These are phyloP conservation scores for Mesocricetus auratus DNA, from an alignment of 2,113 vertebrate species.

Conservation along the genomic window DNA sequence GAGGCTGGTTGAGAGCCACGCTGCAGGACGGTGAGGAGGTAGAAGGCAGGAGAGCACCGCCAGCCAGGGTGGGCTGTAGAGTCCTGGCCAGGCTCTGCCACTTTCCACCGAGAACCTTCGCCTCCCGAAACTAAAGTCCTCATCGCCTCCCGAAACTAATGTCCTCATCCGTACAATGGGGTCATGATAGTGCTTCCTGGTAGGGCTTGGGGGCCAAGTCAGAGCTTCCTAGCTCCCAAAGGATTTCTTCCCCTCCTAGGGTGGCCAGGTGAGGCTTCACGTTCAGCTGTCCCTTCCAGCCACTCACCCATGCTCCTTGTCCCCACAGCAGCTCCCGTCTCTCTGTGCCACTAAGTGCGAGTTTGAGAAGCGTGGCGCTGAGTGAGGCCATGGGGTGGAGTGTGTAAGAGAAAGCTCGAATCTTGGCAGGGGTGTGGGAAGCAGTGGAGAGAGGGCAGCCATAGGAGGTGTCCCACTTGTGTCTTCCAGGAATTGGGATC, in stretches of 20 bases:
- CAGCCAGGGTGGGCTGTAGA: neutral
- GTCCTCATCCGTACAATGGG: neutral
- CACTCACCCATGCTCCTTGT: neutral
- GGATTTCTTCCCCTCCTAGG: neutral
- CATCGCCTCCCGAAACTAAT: neutral
- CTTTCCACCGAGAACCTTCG: neutral
- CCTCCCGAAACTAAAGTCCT: neutral
- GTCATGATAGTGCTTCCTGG: neutral
- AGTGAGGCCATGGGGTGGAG: neutral
- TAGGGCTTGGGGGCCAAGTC: neutral
- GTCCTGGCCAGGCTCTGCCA: neutral
- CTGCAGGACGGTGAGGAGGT: neutral
- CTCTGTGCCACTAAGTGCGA: neutral
- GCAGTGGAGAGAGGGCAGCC: neutral
- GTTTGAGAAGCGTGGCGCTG: neutral
- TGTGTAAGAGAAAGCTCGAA: fast-evolving
- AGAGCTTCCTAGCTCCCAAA: neutral
- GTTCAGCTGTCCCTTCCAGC: neutral
- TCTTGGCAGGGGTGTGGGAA: neutral
- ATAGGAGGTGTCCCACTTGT: neutral
- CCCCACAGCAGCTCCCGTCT: neutral
- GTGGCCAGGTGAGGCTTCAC: neutral
- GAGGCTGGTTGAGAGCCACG: neutral
- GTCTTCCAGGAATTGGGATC: neutral
- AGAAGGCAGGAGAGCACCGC: neutral